Base-by-base conservation (phyloP, 2,113 vertebrate species). In the Plectropomus leopardus region DNA sequence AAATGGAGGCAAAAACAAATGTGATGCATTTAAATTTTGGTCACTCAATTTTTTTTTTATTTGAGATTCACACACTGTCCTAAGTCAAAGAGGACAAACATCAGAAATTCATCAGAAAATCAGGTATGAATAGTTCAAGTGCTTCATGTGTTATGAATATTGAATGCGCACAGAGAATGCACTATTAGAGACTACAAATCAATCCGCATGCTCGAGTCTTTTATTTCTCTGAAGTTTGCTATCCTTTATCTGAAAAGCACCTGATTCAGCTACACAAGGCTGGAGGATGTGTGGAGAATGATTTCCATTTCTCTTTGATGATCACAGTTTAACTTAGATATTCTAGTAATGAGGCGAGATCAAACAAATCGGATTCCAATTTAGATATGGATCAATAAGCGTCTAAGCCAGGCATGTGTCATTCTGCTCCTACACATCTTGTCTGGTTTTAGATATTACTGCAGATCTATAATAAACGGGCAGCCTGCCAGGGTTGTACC, bases 241-340 rank as follows among this genome's bases (percentile, higher is more conserved):
- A 28, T 60, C 30, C 55, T 72, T 59, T 14, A 60, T 36, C 28
- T 72, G 44, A 60, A 47, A 50, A 24, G 21, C 28, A 13, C 44
- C 55, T 48, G 55, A 72, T 72, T 59, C 42, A 59, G 28, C n/a
- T 19, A 44, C 40, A 32, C 17, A 16, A 8, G 26, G 53, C 42
- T 24, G 55, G 9, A 34, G 24, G 26, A 4, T 16, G 14, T 24
- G n/a, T 17, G 16, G 9, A 69, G 7, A 40, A 48, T 5, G 23
- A 50, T 15, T 48, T 50, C 4, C 3, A 66, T n/a, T 28, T 21
- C 11, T 19, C 19, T 48, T 47, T 32, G 3, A 21, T 58, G 1
- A 57, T 51, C 60, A 17, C 17, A 45, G 26, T 32, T 45, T 15
- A 32, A 47, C 4, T 32, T 16, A 23, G 23, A 45, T 24, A 40